Conservation (phyloP, 2,888 invertebrate species). For the Caenorhabditis sp. region DNA sequence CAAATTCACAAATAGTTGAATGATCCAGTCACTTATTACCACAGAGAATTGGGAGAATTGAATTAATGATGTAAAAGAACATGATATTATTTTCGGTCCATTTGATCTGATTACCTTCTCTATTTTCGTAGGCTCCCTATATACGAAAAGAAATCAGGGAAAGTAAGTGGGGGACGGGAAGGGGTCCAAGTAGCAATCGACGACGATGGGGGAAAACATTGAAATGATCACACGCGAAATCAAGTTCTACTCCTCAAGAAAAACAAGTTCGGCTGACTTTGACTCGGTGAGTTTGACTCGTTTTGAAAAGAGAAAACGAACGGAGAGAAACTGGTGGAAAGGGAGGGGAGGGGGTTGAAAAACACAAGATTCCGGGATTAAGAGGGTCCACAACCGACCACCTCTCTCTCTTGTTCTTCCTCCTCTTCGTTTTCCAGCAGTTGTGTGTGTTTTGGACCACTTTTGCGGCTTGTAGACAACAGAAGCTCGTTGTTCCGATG, state of each 20-base stretch:
- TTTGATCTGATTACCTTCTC: too few species aligned
- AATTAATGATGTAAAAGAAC: too few species aligned
- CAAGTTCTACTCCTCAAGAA: neutral
- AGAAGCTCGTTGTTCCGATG: too few species aligned
- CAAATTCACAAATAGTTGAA: too few species aligned
- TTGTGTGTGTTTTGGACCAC: neutral
- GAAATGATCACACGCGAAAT: neutral
- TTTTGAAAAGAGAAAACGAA: neutral
- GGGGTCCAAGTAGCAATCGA: too few species aligned
- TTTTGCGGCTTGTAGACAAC: neutral
- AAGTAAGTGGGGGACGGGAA: too few species aligned
- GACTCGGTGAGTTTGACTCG: neutral
- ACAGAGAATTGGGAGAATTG: too few species aligned
- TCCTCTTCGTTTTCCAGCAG: neutral
- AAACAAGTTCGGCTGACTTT: neutral
- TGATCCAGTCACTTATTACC: too few species aligned
- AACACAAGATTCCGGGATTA: constrained; percentile 9
- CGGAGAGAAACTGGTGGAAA: too few species aligned
- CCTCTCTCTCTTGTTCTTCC: neutral
- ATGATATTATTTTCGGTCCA: too few species aligned
- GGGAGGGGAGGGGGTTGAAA: neutral
- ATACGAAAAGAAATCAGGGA: too few species aligned
- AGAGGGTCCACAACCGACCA: constrained; percentile 8
- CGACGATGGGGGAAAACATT: neutral
- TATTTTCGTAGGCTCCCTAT: too few species aligned